Evolutionary conservation across 2,797 vertebrate species (phyloP).

Genomic region (Eupleurogrammus muticus): DNA sequence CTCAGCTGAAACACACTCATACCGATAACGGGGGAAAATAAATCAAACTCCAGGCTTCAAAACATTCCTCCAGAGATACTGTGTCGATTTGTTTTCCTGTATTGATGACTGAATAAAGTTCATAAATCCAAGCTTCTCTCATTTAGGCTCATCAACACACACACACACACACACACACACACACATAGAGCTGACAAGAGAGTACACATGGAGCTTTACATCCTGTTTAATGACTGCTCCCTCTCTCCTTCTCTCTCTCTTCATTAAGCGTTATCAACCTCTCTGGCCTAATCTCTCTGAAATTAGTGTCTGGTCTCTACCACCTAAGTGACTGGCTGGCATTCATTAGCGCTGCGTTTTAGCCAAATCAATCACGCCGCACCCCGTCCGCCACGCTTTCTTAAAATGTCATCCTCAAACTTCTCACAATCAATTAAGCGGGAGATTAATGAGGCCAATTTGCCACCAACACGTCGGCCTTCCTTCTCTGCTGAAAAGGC

Average conservation of each 20-base stretch:
- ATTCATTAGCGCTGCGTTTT: conserved; percentile 85
- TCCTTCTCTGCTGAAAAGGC: conserved; percentile 52
- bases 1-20: not conserved
- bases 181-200: conserved; percentile 19
- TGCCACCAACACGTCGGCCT: conserved; percentile 81
- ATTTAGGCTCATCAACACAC: not conserved
- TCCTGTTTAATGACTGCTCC: conserved; percentile 48
- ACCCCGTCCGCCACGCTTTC: conserved; percentile 78
- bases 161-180: conserved; percentile 15
- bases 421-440: conserved; percentile 88
- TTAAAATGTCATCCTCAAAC: conserved; percentile 89
- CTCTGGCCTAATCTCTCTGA: conserved; percentile 83
- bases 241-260: conserved; percentile 28
- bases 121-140: conserved; percentile 16
- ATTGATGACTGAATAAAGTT: conserved; percentile 36
- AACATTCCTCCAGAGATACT: not conserved
- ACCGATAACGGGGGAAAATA: not conserved
- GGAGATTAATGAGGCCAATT: conserved; percentile 89
- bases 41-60: not conserved
- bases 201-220: conserved; percentile 35
- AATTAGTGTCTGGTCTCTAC: conserved; percentile 80
- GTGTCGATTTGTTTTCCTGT: not conserved
- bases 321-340: conserved; percentile 84
- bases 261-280: conserved; percentile 85
- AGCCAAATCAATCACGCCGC: conserved; percentile 83